A percentile compares a stretch with the other conserved stretches of the same genome.
Conservation (phyloP, 1,140 invertebrate genomes). For the Caenorhabditis briggsae region DNA sequence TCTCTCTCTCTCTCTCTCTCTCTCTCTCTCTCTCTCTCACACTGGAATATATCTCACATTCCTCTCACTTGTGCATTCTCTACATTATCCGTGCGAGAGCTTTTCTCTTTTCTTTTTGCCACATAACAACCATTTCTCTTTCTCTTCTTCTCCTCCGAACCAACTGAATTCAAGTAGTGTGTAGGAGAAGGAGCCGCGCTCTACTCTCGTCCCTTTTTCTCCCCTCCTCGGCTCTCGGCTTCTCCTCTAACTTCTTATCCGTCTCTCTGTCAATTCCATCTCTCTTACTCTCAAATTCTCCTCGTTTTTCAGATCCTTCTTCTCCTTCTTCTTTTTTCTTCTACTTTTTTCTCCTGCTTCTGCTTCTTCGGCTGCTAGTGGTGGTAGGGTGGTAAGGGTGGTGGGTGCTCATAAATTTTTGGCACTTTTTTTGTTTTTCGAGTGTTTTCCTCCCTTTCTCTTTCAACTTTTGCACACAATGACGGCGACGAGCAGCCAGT, state of each 20-base stretch:
- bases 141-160: neutral
- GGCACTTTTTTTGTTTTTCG: conserved; percentile 35
- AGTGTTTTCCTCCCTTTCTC: conserved; percentile 48
- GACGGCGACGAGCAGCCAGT: neutral
- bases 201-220: conserved; percentile 19
- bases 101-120: conserved; percentile 16
- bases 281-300: neutral
- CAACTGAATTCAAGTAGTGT: conserved; percentile 15
- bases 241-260: neutral
- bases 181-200: conserved; percentile 50
- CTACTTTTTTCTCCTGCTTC: neutral
- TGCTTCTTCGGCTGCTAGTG: conserved; percentile 26
- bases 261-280: neutral
- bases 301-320: neutral
- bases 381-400: conserved; percentile 3
- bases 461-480: conserved; percentile 45
- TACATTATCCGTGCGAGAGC: conserved; percentile 22
- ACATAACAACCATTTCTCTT: conserved; percentile 11
- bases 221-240: too few species aligned
- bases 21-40: neutral
- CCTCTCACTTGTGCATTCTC: conserved; percentile 8
- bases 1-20: conserved; percentile 43
- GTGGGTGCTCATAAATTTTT: conserved; percentile 48
- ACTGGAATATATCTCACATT: neutral
- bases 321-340: neutral